Conservation (phyloP, 2,888 invertebrate species). For the Disparrhopalites patrizii region DNA sequence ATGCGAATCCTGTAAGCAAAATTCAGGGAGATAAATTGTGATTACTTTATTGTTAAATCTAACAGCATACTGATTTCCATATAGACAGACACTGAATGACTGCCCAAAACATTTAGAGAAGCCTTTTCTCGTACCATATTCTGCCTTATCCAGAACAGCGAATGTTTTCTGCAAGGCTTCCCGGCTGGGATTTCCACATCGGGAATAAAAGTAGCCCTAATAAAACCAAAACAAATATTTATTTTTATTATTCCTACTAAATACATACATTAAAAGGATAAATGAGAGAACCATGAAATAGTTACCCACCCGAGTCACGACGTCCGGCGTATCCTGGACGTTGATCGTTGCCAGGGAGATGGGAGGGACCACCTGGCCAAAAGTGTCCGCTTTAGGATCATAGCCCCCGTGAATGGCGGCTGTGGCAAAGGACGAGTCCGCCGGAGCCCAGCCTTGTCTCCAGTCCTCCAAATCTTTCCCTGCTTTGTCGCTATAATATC, state of each 20-base stretch:
- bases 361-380: conserved; percentile 80
- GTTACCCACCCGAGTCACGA: no score
- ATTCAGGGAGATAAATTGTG: not conserved
- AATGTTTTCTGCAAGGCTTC: conserved; percentile 81
- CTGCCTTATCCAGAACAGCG: conserved; percentile 82
- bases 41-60: not conserved
- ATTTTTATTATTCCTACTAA: no score
- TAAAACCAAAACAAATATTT: not conserved
- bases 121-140: conserved; percentile 60
- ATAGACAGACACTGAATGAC: no score
- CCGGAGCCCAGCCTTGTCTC: conserved; percentile 45
- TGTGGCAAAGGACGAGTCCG: conserved; percentile 69
- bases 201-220: conserved; percentile 83
- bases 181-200: conserved; percentile 91
- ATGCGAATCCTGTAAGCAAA: conserved; percentile 26
- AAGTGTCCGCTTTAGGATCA: conserved; percentile 84
- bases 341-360: no score
- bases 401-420: conserved; percentile 88
- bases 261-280: no score
- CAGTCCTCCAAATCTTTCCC: no score
- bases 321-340: no score
- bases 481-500: no score
- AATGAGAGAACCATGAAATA: no score
- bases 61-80: no score
- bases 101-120: no score